phyloP scores from a whole-genome alignment of 2,888 invertebrate species.

The Daptonema setosum region DNA sequence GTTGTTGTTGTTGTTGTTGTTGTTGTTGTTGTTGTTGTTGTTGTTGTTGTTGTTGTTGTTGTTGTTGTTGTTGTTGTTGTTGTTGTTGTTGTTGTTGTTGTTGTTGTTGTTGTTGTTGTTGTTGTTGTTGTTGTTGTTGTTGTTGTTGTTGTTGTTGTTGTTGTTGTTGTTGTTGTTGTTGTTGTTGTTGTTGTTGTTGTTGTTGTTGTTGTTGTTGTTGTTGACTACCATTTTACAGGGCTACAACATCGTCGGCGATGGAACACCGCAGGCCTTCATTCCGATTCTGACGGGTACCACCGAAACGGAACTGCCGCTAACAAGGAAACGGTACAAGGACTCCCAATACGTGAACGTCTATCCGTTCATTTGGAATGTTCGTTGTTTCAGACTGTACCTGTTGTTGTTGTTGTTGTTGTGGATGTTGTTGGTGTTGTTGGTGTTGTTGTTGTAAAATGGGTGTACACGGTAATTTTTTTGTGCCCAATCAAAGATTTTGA shows the following conservation, averaged over 20 bases:
- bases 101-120: constrained; percentile 3
- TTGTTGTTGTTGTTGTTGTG: too few relatives aligned
- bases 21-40: background rate
- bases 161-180: background rate
- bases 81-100: background rate
- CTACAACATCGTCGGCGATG: constrained; percentile 33
- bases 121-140: constrained; percentile 1
- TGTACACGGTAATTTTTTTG: too few relatives aligned
- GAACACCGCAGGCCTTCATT: constrained; percentile 31
- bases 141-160: background rate
- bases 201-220: too few relatives aligned
- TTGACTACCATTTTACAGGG: too few relatives aligned
- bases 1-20: background rate
- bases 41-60: constrained; percentile 3
- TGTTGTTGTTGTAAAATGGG: too few relatives aligned
- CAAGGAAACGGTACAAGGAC: constrained; percentile 23
- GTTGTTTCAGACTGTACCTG: too few relatives aligned
- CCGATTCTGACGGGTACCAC: constrained; percentile 31
- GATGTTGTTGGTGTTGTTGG: too few relatives aligned
- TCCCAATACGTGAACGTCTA: constrained; percentile 28
- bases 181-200: constrained; percentile 7
- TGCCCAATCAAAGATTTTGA: too few relatives aligned
- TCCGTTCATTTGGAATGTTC: constrained; percentile 31
- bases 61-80: background rate
- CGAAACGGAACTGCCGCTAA: constrained; percentile 31